Percentiles rank a stretch among this genome's conserved stretches.
Evolutionary conservation across 2,797 vertebrate species (phyloP).

Genomic region (Lutjanus campechanus): DNA sequence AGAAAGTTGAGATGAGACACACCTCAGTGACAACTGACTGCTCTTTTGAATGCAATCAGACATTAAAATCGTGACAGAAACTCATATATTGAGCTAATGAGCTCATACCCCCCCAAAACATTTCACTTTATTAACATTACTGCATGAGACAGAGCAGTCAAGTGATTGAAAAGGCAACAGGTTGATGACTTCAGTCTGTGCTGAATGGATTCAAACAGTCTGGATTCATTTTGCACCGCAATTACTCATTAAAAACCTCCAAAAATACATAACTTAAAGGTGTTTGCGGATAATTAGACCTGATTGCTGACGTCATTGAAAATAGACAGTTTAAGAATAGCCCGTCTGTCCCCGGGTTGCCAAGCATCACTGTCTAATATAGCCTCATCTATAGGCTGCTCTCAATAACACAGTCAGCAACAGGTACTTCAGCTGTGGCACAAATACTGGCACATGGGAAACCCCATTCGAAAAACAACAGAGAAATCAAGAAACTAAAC

Average conservation of each 20-base stretch:
- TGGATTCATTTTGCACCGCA: constrained; percentile 18
- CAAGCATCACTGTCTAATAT: constrained; percentile 75
- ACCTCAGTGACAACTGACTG: not conserved
- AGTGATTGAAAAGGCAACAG: constrained; percentile 6
- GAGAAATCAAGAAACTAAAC: not conserved
- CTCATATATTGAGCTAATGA: not conserved
- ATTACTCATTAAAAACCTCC: constrained; percentile 59
- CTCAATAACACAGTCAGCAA: constrained; percentile 52
- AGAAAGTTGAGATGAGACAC: constrained; percentile 24
- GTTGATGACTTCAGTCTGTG: constrained; percentile 6
- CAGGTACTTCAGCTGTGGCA: constrained; percentile 52
- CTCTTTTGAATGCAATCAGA: not conserved
- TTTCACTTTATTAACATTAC: no score
- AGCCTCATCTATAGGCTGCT: constrained; percentile 56
- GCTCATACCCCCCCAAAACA: not conserved
- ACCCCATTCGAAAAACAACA: constrained; percentile 16
- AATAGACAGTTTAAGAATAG: constrained; percentile 78
- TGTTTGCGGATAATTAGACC: constrained; percentile 64
- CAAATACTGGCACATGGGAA: not conserved
- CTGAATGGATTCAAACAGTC: constrained; percentile 16
- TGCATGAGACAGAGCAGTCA: no score
- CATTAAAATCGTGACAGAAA: not conserved
- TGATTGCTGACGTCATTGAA: constrained; percentile 71
- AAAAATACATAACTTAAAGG: constrained; percentile 57
- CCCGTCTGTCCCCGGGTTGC: constrained; percentile 70